These are phyloP conservation scores for Coecobrya sp. DNA, from an alignment of 2,888 invertebrate genomes.

Conservation along the genomic window DNA sequence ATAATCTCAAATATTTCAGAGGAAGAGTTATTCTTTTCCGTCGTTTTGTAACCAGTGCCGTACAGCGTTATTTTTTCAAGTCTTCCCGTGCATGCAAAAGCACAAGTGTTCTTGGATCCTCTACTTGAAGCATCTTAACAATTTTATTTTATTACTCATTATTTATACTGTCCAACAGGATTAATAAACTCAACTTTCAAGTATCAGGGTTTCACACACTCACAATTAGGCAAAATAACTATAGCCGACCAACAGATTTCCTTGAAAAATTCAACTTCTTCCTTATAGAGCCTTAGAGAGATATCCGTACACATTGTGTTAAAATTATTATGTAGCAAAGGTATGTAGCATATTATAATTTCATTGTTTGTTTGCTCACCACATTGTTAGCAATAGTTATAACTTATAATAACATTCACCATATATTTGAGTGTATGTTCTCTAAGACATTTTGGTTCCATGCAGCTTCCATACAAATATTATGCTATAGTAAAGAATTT, in stretches of 20 bases:
- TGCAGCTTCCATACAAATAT: not conserved
- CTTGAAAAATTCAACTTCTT: slow-evolving; percentile 45
- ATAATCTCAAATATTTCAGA: too few relatives aligned
- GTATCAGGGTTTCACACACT: slow-evolving; percentile 21
- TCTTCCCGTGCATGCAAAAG: too few relatives aligned
- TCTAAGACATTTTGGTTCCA: not conserved
- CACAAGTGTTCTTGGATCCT: not conserved
- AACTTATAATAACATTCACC: not conserved
- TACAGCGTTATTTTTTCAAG: too few relatives aligned
- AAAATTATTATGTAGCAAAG: not conserved
- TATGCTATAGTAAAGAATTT: slow-evolving; percentile 6
- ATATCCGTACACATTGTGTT: not conserved
- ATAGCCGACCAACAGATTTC: not conserved
- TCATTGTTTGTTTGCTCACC: slow-evolving; percentile 31
- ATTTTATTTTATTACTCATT: slow-evolving; percentile 5
- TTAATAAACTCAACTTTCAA: not conserved
- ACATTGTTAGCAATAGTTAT: not conserved
- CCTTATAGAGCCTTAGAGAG: slow-evolving; percentile 1
- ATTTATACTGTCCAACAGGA: not conserved
- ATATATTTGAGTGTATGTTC: not conserved
- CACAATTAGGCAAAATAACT: not conserved
- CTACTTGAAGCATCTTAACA: not conserved
- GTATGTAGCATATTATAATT: not conserved
- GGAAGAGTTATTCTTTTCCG: too few relatives aligned
- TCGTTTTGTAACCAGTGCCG: too few relatives aligned